Evolutionary conservation across 2,797 vertebrate species (phyloP), one percentile per base, ranked within the genome.

Genomic region (Poecilia velifera): DNA sequence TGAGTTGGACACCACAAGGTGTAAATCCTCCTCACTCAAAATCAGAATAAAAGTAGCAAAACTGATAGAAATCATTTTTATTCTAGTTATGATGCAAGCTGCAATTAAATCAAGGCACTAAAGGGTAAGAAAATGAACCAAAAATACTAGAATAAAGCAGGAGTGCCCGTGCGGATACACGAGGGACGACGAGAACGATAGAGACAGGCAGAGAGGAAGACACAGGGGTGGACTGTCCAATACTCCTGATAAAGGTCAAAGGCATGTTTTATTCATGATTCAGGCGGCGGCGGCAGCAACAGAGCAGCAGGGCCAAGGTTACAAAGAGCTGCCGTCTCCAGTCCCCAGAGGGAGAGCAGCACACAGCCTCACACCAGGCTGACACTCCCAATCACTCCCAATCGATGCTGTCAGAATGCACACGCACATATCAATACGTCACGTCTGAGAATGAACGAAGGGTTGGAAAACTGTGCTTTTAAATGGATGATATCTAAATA

Each of bases 241-340:
- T 94, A 92, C 90, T 93, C 82, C 90, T 90, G 92, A 93, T 93
- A 95, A 96, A 96, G 95, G 95, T 96, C 95, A 96, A 93, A 93
- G 84, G 87, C 81, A 96, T 96, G 93, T 95, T 95, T 95, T 94
- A 95, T 96, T 96, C 94, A 96, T 95, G 88, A 94, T 80, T 84
- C 90, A 90, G 90, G 36, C 20, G 36, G 64, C 34, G 36, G 64
- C 88, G 70, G 88, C 80, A 79, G 89, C 88, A 90, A 77, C 82
- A 82, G 87, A 89, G 92, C 92, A 90, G 91, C 86, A 81, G 89
- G 92, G 93, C 94, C 95, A 95, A 95, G 93, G 95, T 95, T 93
- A 92, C 93, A 93, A 94, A 93, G 92, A 91, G 91, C 93, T 90
- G 28, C 79, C 78, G 84, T 94, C 90, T 89, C 84, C 4, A 16